A percentile compares a stretch with the other conserved stretches of the same genome.
Conservation (phyloP, 2,113 vertebrate genomes). For the Dryoscopus gambensis region DNA sequence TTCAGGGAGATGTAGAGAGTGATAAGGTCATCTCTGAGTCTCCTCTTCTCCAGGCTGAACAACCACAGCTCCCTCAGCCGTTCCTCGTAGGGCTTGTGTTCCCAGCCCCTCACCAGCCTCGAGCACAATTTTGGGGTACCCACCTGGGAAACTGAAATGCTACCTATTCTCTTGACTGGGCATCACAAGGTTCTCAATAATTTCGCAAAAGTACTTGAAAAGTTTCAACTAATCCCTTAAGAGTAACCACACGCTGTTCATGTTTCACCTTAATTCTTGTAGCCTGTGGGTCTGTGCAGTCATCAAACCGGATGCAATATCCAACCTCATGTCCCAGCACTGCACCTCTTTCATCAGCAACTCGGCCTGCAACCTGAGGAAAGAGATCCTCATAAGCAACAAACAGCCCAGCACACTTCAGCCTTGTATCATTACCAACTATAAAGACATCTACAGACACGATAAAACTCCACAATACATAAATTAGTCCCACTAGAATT, state of each 20-base stretch:
- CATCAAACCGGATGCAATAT: slow-evolving; percentile 96
- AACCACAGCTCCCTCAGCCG: too few species aligned
- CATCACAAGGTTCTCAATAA: background rate
- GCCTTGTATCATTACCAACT: background rate
- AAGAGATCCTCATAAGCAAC: background rate
- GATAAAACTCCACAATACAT: background rate
- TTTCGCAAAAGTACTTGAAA: background rate
- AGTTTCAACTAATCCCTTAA: background rate
- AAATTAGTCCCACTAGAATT: background rate
- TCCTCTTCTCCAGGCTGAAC: too few species aligned
- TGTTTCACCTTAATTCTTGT: slow-evolving; percentile 92
- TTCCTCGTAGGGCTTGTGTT: too few species aligned
- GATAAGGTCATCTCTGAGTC: too few species aligned
- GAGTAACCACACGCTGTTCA: background rate
- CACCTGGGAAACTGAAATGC: background rate
- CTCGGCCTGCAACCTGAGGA: slow-evolving; percentile 86
- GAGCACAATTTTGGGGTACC: background rate
- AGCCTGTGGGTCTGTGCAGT: slow-evolving; percentile 88
- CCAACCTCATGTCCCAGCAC: slow-evolving; percentile 95
- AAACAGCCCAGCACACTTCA: background rate
- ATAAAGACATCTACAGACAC: background rate
- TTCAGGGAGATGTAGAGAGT: too few species aligned
- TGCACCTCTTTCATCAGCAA: slow-evolving; percentile 93
- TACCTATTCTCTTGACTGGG: background rate
- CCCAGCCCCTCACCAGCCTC: too few species aligned